phyloP scores from a whole-genome alignment of 2,888 invertebrate species.

The Folsomia manolachei region DNA sequence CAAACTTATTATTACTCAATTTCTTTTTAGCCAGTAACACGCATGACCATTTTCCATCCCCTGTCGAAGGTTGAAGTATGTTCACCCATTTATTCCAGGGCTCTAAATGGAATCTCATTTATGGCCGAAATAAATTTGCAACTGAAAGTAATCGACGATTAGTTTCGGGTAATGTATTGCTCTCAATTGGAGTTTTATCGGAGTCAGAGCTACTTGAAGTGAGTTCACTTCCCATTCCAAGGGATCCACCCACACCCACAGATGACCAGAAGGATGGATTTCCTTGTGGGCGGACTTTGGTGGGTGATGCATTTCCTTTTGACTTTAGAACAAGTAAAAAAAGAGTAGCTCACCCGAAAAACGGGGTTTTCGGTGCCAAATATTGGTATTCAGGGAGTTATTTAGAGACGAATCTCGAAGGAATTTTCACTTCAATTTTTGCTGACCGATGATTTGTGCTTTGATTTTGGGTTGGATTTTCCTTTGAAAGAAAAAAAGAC shows the following conservation, averaged over 20 bases:
- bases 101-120: background rate
- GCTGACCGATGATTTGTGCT: slow-evolving; percentile 46
- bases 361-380: background rate
- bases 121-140: background rate
- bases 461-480: slow-evolving; percentile 22
- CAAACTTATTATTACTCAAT: no score
- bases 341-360: no score
- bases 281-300: background rate
- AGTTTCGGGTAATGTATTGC: background rate
- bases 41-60: no score
- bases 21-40: no score
- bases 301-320: slow-evolving; percentile 30
- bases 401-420: slow-evolving; percentile 35
- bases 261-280: background rate
- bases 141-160: background rate
- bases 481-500: background rate
- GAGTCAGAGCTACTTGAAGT: no score
- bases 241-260: no score
- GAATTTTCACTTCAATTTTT: slow-evolving; percentile 42
- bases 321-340: no score
- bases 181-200: background rate
- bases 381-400: slow-evolving; percentile 48
- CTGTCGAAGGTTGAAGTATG: no score
- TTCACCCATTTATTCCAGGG: no score
- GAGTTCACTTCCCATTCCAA: no score